A percentile compares a stretch with the other conserved stretches of the same genome.
Evolutionary conservation across 2,888 invertebrate species (phyloP).

Genomic region (Aspidapion aeneum): DNA sequence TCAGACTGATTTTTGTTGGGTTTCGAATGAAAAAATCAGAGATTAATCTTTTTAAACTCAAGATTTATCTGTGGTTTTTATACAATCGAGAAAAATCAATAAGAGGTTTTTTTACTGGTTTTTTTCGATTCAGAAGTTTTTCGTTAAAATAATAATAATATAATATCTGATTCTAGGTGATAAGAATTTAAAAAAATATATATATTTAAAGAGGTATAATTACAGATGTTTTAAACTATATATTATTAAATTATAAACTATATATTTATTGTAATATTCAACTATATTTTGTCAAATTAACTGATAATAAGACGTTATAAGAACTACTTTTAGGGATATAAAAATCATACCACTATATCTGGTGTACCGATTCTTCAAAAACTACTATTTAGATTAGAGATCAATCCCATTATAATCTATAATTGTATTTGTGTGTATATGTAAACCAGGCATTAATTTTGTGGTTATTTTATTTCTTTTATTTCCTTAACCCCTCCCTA

Average conservation of each 20-base stretch:
- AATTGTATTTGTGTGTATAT: conserved; percentile 38
- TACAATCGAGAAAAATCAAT: background rate
- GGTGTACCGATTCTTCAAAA: conserved; percentile 44
- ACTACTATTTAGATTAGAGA: conserved; percentile 24
- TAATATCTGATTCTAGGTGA: background rate
- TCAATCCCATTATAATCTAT: conserved; percentile 7
- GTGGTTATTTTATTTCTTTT: conserved; percentile 38
- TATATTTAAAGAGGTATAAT: conserved; percentile 36
- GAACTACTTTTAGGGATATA: conserved; percentile 31
- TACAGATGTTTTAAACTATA: conserved; percentile 41
- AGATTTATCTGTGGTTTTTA: background rate
- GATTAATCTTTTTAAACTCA: too few relatives aligned
- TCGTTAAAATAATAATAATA: background rate
- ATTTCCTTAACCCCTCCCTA: conserved; percentile 5
- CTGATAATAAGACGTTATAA: conserved; percentile 34
- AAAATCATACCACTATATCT: conserved; percentile 32
- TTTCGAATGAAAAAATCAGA: background rate
- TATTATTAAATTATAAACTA: conserved; percentile 25
- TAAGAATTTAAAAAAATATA: conserved; percentile 27
- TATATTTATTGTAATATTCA: conserved; percentile 34
- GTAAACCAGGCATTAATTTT: conserved; percentile 44
- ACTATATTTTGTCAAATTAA: conserved; percentile 48
- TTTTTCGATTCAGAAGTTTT: background rate
- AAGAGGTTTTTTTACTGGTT: background rate
- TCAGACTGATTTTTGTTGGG: background rate